Evolutionary conservation across 1,140 invertebrate genomes (phyloP).

Genomic region (Zeugodacus cucurbitae): DNA sequence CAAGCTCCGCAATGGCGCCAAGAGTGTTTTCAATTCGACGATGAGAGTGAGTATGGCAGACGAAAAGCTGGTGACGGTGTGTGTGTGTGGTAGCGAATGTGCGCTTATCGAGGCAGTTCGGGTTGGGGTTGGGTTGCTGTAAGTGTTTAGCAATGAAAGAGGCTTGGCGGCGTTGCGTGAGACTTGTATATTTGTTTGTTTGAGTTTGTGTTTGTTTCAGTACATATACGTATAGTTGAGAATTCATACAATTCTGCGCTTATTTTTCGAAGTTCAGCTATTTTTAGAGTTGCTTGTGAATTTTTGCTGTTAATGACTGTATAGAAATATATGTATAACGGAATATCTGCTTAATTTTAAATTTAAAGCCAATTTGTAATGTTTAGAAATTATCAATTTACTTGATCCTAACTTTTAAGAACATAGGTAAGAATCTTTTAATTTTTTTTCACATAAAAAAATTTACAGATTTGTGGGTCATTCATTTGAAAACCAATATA

Average conservation of each 20-base stretch:
- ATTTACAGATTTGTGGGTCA: too few relatives aligned
- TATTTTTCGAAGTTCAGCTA: neutral
- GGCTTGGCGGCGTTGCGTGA: neutral
- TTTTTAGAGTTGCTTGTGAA: neutral
- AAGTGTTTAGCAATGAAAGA: neutral
- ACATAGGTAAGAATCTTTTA: too few relatives aligned
- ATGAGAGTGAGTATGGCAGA: neutral
- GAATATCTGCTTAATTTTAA: too few relatives aligned
- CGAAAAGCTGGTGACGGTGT: neutral
- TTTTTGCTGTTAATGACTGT: too few relatives aligned
- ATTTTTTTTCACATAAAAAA: too few relatives aligned
- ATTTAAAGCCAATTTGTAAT: too few relatives aligned
- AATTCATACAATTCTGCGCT: too few relatives aligned
- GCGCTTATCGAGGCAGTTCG: neutral
- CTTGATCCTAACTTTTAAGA: too few relatives aligned
- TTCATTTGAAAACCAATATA: too few relatives aligned
- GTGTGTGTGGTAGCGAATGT: neutral
- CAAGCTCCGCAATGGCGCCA: slow-evolving; percentile 18
- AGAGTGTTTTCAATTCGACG: neutral
- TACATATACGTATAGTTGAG: neutral
- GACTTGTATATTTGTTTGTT: neutral
- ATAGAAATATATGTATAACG: too few relatives aligned
- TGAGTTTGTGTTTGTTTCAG: neutral
- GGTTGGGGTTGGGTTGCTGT: neutral
- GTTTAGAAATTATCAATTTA: too few relatives aligned